phyloP scores from a whole-genome alignment of 2,888 invertebrate genomes.

The Frankliniella fusca region DNA sequence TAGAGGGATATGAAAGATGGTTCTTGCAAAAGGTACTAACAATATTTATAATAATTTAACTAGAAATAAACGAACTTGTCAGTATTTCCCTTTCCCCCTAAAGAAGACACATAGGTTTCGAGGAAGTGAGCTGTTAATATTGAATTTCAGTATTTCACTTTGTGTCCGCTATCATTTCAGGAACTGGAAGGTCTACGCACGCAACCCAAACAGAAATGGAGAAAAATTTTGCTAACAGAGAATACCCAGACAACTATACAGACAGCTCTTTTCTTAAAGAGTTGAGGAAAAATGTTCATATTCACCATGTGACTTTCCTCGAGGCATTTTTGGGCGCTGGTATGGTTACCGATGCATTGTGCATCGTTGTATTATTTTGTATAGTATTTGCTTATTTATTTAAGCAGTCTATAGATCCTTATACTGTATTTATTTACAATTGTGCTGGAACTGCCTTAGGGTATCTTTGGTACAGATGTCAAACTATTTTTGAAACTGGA shows the following conservation, averaged over 20 bases:
- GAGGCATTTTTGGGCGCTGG: conserved; percentile 73
- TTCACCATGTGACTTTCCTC: conserved; percentile 64
- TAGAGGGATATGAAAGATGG: too few relatives aligned
- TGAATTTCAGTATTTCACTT: too few relatives aligned
- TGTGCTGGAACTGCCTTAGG: conserved; percentile 56
- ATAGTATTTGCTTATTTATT: conserved; percentile 69
- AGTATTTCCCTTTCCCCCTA: too few relatives aligned
- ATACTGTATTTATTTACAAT: conserved; percentile 58
- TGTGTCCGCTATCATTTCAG: not conserved
- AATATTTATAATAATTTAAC: too few relatives aligned
- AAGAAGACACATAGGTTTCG: too few relatives aligned
- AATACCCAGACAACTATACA: conserved; percentile 88
- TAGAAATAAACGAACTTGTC: too few relatives aligned
- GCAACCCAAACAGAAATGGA: conserved; percentile 59
- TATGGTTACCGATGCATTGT: conserved; percentile 73
- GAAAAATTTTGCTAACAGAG: conserved; percentile 83
- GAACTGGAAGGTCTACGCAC: conserved; percentile 37
- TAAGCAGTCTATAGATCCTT: conserved; percentile 62
- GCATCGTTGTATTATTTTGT: conserved; percentile 68
- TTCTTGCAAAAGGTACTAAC: too few relatives aligned
- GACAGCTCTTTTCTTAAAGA: conserved; percentile 81
- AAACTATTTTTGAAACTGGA: conserved; percentile 49
- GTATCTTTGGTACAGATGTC: conserved; percentile 49
- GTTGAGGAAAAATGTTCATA: conserved; percentile 74
- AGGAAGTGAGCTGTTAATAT: too few relatives aligned